These are phyloP conservation scores for Gallinago solitaria DNA, from an alignment of 2,797 vertebrate genomes.

Conservation along the genomic window DNA sequence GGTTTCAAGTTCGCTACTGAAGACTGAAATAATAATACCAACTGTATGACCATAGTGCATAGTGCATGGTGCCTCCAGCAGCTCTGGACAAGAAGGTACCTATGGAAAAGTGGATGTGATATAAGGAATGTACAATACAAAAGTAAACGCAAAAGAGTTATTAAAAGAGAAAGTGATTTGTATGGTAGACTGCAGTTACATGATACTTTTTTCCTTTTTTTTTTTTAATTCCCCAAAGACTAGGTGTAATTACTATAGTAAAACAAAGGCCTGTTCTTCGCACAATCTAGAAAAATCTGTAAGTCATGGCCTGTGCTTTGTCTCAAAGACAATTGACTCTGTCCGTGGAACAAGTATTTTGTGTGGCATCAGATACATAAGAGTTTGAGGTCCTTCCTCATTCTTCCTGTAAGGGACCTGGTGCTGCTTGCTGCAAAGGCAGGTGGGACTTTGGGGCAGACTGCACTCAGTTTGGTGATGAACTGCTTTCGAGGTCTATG, in stretches of 20 bases:
- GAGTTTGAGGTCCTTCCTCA: not conserved
- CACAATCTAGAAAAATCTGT: not conserved
- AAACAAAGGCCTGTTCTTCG: not conserved
- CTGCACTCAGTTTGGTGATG: accelerated
- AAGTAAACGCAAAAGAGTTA: not conserved
- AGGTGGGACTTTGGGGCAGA: not conserved
- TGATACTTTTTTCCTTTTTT: not conserved
- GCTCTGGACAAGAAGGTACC: not conserved
- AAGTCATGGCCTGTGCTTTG: not conserved
- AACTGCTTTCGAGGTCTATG: not conserved
- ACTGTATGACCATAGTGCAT: not conserved
- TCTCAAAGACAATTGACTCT: not conserved
- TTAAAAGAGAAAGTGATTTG: not conserved
- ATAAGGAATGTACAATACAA: not conserved
- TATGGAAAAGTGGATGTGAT: not conserved
- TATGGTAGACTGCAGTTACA: not conserved
- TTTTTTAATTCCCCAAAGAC: not conserved
- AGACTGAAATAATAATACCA: not conserved
- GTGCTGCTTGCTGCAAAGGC: not conserved
- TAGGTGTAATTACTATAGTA: not conserved
- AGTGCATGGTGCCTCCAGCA: not conserved
- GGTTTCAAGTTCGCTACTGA: not conserved
- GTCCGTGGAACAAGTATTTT: not conserved
- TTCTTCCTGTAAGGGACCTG: not conserved
- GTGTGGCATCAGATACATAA: not conserved